Evolutionary conservation across 2,888 invertebrate species (phyloP).

Genomic region (Andricus quercusramuli): DNA sequence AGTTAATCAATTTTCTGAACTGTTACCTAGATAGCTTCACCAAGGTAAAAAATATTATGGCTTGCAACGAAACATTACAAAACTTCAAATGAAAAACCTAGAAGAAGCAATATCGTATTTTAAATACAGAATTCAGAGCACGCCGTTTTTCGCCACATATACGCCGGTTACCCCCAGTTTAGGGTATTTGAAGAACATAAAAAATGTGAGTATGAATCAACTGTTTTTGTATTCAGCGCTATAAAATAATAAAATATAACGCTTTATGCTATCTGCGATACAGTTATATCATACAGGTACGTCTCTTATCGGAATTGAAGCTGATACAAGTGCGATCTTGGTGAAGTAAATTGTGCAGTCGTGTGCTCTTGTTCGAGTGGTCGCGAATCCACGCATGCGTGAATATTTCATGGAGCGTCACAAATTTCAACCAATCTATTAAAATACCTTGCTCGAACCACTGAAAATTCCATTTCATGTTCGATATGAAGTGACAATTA

Average conservation of each 20-base stretch:
- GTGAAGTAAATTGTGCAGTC: slow-evolving; percentile 38
- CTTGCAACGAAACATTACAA: too few species aligned
- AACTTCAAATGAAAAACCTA: too few species aligned
- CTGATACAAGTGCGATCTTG: slow-evolving; percentile 39
- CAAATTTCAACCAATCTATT: slow-evolving; percentile 41
- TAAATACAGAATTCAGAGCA: too few species aligned
- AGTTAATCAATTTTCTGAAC: background rate
- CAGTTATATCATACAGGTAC: background rate
- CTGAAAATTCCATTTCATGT: slow-evolving; percentile 20
- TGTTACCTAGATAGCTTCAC: too few species aligned
- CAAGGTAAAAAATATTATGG: too few species aligned
- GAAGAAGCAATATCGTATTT: too few species aligned
- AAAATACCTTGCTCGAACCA: slow-evolving; percentile 22
- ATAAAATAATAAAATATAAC: background rate
- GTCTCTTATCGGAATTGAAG: slow-evolving; percentile 32
- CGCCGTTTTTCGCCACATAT: too few species aligned
- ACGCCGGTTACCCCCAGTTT: too few species aligned
- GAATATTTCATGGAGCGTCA: slow-evolving; percentile 35
- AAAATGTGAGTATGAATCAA: too few species aligned
- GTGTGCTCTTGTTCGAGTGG: slow-evolving; percentile 39
- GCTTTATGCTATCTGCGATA: background rate
- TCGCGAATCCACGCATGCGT: slow-evolving; percentile 31
- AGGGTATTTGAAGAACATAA: background rate
- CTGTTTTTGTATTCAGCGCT: background rate
- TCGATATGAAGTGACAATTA: background rate